phyloP scores from a whole-genome alignment of 2,797 vertebrate species.

The Typhlichthys subterraneus region DNA sequence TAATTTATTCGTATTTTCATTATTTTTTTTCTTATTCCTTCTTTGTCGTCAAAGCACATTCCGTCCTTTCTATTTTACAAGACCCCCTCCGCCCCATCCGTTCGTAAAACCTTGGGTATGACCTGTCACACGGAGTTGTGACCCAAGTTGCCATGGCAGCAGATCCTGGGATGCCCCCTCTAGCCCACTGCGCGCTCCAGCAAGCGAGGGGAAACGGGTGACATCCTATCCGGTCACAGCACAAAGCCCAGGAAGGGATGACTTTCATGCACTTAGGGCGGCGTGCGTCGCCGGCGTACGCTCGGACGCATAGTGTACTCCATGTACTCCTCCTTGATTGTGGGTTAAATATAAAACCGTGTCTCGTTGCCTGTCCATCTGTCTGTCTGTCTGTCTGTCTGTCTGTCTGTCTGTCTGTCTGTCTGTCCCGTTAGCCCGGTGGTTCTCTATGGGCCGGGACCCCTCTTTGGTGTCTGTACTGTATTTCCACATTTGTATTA shows the following conservation, averaged over 20 bases:
- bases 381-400: no score
- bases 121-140: slow-evolving; percentile 69
- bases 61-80: slow-evolving; percentile 40
- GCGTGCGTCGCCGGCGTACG: no score
- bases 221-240: slow-evolving; percentile 41
- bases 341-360: no score
- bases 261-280: slow-evolving; percentile 21
- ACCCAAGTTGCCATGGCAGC: slow-evolving; percentile 79
- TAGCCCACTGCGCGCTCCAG: slow-evolving; percentile 60
- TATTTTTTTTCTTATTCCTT: slow-evolving; percentile 24
- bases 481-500: no score
- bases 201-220: slow-evolving; percentile 64
- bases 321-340: no score
- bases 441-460: no score
- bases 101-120: slow-evolving; percentile 69
- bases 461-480: no score
- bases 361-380: no score
- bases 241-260: slow-evolving; percentile 25
- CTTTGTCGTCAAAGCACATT: slow-evolving; percentile 39
- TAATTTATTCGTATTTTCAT: slow-evolving; percentile 16
- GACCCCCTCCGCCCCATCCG: slow-evolving; percentile 34
- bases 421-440: no score
- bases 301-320: no score
- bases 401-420: no score
- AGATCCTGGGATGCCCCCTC: slow-evolving; percentile 64